Evolutionary conservation across 2,113 vertebrate species (phyloP), one percentile per base, ranked within the genome.

Genomic region (Isurus oxyrinchus): DNA sequence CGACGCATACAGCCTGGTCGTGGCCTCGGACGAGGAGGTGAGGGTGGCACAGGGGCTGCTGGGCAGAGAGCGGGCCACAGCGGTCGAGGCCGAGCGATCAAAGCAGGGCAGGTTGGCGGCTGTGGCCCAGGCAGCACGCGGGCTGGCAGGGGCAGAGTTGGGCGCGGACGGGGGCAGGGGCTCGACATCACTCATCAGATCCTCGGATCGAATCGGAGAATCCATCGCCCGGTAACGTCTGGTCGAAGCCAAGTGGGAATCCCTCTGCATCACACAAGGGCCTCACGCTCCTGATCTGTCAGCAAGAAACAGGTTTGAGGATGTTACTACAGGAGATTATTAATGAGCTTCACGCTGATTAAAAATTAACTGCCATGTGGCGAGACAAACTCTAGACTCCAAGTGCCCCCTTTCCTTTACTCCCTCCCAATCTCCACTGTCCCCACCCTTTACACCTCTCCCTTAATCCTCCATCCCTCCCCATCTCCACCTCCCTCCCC

Each of bases 1-100:
- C 5, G 98, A 98, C 8, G 97, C 95, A 57, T 98, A 98, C 55
- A 98, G 98, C n/a, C 97, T 97, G 0, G 98, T 97, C 0, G 98
- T 98, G 95, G 98, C 98, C 96, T 98, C 97, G 76, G 97, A 98
- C 3, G 96, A 96, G 25, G 57, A 13, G 84, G 96, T 59, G 35
- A 94, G 61, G 8, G 7, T 57, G 53, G 87, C 87, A 61, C 10
- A 44, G 23, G 94, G 96, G 90, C 96, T 88, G 59, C 84, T 16
- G 19, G 97, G 96, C 96, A 96, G 96, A 87, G 97, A 97, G 27
- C 53, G 96, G 11, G 95, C 11, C 5, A 3, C 97, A 97, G 88
- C 86, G 25, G 96, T 25, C 57, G 96, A 49, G 84, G 96, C 81
- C 4, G 40, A 44, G 81, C 49, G 81, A 5, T 16, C 55, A 5